These are phyloP conservation scores for Eretmochelys imbricata DNA, from an alignment of 2,113 vertebrate genomes.

Conservation along the genomic window DNA sequence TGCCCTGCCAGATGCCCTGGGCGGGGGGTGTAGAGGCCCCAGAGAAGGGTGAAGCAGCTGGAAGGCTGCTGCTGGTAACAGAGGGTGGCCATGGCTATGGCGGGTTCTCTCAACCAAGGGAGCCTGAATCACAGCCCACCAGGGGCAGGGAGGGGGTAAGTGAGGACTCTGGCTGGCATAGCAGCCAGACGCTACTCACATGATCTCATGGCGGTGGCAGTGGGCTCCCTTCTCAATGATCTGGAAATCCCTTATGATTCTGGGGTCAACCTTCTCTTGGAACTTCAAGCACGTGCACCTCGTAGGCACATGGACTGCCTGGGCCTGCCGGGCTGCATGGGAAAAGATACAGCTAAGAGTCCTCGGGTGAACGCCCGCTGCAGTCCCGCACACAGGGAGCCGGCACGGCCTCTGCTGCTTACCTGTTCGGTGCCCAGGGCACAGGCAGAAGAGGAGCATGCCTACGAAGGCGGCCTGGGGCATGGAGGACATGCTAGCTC, in stretches of 20 bases:
- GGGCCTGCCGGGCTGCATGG: neutral
- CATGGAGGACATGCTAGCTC: neutral
- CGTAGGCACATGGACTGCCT: neutral
- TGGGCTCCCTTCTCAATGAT: neutral
- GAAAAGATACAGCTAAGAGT: neutral
- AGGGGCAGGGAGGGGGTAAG: no score
- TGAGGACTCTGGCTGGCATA: no score
- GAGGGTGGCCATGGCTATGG: no score
- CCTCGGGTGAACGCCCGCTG: neutral
- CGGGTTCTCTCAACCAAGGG: neutral
- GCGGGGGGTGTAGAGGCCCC: no score
- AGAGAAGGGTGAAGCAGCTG: neutral
- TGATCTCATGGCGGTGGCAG: neutral
- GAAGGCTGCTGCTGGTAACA: neutral
- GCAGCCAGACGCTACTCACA: neutral
- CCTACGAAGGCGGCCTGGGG: neutral
- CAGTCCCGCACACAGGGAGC: neutral
- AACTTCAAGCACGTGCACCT: neutral
- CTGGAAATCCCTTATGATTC: neutral
- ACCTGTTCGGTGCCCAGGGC: neutral
- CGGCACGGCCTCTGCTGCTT: neutral
- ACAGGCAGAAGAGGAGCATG: neutral
- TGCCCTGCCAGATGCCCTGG: no score
- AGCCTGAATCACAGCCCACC: no score
- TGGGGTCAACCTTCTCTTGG: neutral